These are phyloP conservation scores for Hormaphis cornu DNA, from an alignment of 1,140 invertebrate species.

Conservation along the genomic window DNA sequence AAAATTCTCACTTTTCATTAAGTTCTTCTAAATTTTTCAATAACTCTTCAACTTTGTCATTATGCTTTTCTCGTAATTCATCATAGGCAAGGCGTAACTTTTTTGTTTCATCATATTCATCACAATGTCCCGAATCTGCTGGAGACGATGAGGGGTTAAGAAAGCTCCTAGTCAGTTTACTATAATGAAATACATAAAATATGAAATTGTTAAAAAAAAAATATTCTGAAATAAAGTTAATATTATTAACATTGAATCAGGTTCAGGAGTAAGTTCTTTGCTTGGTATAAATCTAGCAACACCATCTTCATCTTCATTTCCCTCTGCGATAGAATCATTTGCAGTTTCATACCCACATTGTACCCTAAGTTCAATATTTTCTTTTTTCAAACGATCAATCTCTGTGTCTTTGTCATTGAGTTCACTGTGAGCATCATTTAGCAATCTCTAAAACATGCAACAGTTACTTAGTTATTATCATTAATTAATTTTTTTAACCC, in stretches of 20 bases:
- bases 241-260: constrained; percentile 15
- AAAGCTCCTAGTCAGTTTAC: constrained; percentile 26
- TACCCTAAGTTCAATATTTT: constrained; percentile 69
- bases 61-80: constrained; percentile 61
- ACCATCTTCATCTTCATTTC: constrained; percentile 20
- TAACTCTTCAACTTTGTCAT: constrained; percentile 66
- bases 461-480: constrained; percentile 8
- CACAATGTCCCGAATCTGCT: constrained; percentile 75
- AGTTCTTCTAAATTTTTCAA: constrained; percentile 68
- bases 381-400: constrained; percentile 67
- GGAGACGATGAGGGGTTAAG: constrained; percentile 48
- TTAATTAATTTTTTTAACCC: neutral
- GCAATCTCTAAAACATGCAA: constrained; percentile 50
- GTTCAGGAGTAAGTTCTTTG: neutral
- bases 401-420: constrained; percentile 69
- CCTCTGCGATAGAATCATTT: constrained; percentile 21
- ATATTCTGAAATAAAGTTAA: neutral
- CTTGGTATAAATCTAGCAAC: neutral
- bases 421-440: constrained; percentile 62
- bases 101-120: constrained; percentile 53
- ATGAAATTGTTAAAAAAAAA: neutral
- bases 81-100: constrained; percentile 48
- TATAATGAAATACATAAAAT: neutral
- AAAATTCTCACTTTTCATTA: constrained; percentile 52
- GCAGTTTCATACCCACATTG: constrained; percentile 47